These are phyloP conservation scores for Hermetia illucens DNA, from an alignment of 1,140 invertebrate genomes.

Conservation along the genomic window DNA sequence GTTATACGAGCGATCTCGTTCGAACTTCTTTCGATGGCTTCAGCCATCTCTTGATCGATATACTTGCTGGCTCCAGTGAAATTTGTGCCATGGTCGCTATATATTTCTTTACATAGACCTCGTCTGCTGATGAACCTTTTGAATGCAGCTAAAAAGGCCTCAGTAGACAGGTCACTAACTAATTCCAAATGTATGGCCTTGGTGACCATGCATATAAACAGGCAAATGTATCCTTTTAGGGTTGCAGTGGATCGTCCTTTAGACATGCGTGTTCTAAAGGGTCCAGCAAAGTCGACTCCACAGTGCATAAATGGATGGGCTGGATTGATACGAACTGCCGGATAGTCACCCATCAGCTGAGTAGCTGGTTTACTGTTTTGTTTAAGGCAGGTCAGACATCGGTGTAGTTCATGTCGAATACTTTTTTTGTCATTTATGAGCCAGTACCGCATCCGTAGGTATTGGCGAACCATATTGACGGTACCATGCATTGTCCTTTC, in stretches of 20 bases:
- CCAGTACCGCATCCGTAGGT: conserved; percentile 12
- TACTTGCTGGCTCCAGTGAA: conserved; percentile 20
- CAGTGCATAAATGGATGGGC: conserved; percentile 18
- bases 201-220: conserved; percentile 18
- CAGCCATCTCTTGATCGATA: too few species aligned
- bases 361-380: conserved; percentile 1
- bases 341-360: conserved; percentile 24
- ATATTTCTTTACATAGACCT: conserved; percentile 13
- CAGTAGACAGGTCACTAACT: conserved; percentile 19
- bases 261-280: conserved; percentile 14
- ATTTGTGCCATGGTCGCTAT: conserved; percentile 21
- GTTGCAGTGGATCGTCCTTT: conserved; percentile 1
- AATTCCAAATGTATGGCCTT: conserved; percentile 28
- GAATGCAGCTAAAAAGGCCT: conserved; percentile 20
- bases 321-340: conserved; percentile 14
- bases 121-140: conserved; percentile 17
- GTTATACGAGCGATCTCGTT: too few species aligned
- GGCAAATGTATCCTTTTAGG: conserved; percentile 12
- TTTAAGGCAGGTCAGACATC: conserved; percentile 13
- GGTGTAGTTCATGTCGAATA: too few species aligned
- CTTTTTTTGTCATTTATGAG: conserved; percentile 9
- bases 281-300: conserved; percentile 30
- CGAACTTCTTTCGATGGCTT: too few species aligned
- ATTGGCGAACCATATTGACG: conserved; percentile 7
- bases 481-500: conserved; percentile 12